Base-by-base conservation (phyloP, 2,113 vertebrate genomes). In the Panthera tigris region DNA sequence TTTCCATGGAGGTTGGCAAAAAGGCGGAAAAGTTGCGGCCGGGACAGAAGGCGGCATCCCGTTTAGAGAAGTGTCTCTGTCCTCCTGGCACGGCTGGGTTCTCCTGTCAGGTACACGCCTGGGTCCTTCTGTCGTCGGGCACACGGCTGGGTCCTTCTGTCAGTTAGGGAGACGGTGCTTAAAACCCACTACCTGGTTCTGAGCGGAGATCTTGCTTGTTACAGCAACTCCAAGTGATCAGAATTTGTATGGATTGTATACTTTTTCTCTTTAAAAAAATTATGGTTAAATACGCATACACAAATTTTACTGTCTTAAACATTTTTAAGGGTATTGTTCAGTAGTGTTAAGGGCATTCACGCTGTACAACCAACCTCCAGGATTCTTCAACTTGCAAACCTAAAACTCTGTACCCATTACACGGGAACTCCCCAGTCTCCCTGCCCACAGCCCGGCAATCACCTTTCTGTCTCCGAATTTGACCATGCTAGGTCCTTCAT, bases 91-190 rank as follows among this genome's bases (percentile, higher is more conserved):
- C 99, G 12, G 92, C 98, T 3, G 99, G 99, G 82, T 98, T 99
- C 85, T 99, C 99, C 4, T 99, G 99, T 96, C 99, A 99, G 99
- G 99, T 99, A 45, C 45, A 45, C 8, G 1, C 7, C 45, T 8
- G 45, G 45, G 45, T 45, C 41, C 41, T 45, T 45, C 45, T 45
- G 45, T 45, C 45, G 7, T 45, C 45, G 45, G 45, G 45, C 45
- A 45, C 74, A 99, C 99, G 12, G 92, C 98, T 3, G 99, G 99
- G 82, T 98, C 99, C 85, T 99, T 99, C 4, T 99, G 99, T 96
- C 99, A 99, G 99, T 99, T 99, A 99, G 68, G 95, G n/a, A 79
- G 7, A 61, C 3, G 21, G 21, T 61, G 7, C 57, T 10, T 61
- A 99, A 11, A 7, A 45, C 41, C 13, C 7, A 2, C n/a, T 11